Conservation (phyloP, 2,113 vertebrate species). For the Scomber japonicus region DNA sequence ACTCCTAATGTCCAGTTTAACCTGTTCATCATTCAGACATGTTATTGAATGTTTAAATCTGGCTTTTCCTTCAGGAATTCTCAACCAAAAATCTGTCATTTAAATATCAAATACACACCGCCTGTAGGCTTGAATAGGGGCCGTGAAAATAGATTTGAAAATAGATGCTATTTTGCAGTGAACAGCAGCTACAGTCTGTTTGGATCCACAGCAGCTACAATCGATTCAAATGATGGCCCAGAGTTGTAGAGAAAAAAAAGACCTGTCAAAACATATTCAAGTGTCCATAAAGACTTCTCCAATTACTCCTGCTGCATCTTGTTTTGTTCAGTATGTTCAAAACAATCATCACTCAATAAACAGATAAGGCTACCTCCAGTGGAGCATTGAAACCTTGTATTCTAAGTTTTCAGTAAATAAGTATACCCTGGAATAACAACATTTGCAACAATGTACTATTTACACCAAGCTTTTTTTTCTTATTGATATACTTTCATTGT, state of each 20-base stretch:
- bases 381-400: background rate
- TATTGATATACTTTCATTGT: background rate
- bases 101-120: background rate
- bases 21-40: constrained; percentile 9
- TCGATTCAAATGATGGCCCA: background rate
- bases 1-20: background rate
- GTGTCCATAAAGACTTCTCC: no score
- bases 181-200: background rate
- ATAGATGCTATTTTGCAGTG: background rate
- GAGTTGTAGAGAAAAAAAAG: background rate
- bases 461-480: background rate
- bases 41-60: constrained; percentile 24
- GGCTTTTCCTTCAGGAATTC: background rate
- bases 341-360: background rate
- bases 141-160: constrained; percentile 11
- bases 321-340: background rate
- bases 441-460: background rate
- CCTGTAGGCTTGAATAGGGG: background rate
- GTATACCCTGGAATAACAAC: background rate
- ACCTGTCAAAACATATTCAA: background rate
- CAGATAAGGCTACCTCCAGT: background rate
- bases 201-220: constrained; percentile 13
- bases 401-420: no score
- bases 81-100: constrained; percentile 9
- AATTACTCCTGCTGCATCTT: background rate